These are phyloP conservation scores for Notoglanidium macrostoma DNA, from an alignment of 2,797 vertebrate species.

Conservation along the genomic window DNA sequence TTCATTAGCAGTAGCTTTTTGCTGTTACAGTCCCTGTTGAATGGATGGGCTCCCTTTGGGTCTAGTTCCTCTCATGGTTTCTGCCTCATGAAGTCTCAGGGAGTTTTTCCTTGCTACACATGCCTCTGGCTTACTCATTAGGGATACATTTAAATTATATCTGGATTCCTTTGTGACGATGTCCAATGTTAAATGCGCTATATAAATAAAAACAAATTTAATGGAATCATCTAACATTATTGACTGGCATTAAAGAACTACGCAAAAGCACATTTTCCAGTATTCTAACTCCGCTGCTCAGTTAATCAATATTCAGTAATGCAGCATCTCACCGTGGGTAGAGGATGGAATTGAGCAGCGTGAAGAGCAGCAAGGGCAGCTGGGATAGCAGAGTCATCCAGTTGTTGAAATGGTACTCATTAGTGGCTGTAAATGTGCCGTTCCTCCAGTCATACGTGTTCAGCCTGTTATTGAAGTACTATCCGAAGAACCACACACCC, in stretches of 20 bases:
- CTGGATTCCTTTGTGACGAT: no score
- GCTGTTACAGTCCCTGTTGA: no score
- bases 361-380: conserved; percentile 88
- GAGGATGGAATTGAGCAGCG: conserved; percentile 87
- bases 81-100: no score
- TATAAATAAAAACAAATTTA: not conserved
- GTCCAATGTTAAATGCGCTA: not conserved
- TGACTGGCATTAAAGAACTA: not conserved
- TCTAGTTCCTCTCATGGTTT: no score
- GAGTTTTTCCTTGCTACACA: no score
- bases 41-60: no score
- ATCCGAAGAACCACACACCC: not conserved
- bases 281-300: not conserved
- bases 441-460: conserved; percentile 63
- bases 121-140: no score
- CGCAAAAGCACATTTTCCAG: not conserved
- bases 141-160: no score
- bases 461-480: conserved; percentile 85
- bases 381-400: conserved; percentile 90
- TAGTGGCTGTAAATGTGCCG: conserved; percentile 44
- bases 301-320: not conserved
- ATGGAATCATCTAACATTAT: no score
- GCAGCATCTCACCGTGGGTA: conserved; percentile 81
- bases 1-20: no score
- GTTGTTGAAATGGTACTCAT: conserved; percentile 85